These are phyloP conservation scores for Caenorhabditis brenneri DNA, from an alignment of 1,140 invertebrate genomes.

Conservation along the genomic window DNA sequence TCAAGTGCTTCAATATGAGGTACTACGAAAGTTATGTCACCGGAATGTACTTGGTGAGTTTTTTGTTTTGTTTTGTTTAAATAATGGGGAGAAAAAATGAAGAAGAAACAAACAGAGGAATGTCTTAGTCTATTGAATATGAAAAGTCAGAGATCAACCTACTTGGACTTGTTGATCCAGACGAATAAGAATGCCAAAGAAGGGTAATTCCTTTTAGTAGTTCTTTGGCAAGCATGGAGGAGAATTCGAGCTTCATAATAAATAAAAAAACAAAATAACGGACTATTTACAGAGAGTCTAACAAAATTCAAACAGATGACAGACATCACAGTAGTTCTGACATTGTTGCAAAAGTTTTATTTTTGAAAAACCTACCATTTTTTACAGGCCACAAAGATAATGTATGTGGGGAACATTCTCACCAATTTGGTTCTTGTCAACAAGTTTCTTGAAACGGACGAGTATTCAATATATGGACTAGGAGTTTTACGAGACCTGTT, in stretches of 20 bases:
- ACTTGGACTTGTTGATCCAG: neutral
- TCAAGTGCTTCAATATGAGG: conserved; percentile 70
- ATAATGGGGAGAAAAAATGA: neutral
- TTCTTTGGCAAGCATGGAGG: no score
- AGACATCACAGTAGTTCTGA: no score
- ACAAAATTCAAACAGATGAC: no score
- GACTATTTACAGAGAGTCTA: no score
- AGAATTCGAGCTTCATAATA: no score
- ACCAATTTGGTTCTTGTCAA: conserved; percentile 73
- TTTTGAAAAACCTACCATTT: conserved; percentile 40
- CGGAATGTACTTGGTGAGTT: conserved; percentile 67
- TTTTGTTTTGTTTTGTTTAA: neutral
- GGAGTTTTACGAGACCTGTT: conserved; percentile 67
- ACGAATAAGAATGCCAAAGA: neutral
- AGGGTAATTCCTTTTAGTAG: no score
- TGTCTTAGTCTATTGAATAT: neutral
- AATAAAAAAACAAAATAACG: no score
- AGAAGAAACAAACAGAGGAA: neutral
- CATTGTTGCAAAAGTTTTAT: no score
- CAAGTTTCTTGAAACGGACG: conserved; percentile 73
- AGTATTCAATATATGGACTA: conserved; percentile 72
- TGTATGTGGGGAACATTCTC: conserved; percentile 73
- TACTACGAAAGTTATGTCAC: conserved; percentile 71
- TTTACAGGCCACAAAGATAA: conserved; percentile 73
- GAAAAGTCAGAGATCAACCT: neutral